Percentiles rank a stretch among this genome's conserved stretches.
phyloP scores from a whole-genome alignment of 1,140 invertebrate species.

The Drosophila kurseongensis region DNA sequence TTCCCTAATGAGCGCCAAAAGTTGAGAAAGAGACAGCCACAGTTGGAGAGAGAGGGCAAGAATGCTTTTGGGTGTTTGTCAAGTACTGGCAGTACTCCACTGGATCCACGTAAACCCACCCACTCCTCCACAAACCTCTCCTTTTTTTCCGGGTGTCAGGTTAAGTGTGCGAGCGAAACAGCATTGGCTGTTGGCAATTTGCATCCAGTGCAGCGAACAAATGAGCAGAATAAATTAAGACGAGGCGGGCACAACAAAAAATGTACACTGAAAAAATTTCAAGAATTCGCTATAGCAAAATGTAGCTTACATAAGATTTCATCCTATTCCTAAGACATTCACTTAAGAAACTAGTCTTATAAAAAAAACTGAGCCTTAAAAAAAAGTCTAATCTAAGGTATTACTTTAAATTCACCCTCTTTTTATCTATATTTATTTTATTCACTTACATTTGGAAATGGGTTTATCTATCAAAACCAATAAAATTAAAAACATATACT shows the following conservation, averaged over 20 bases:
- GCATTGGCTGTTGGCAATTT: conserved; percentile 46
- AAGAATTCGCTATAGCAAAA: neutral
- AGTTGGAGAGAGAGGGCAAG: conserved; percentile 4
- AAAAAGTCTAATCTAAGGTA: too few species aligned
- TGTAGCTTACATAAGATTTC: too few species aligned
- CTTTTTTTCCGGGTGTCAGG: conserved; percentile 22
- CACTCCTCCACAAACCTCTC: neutral
- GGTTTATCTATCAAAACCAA: too few species aligned
- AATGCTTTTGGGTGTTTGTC: conserved; percentile 78
- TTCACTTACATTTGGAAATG: too few species aligned
- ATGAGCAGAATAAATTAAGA: conserved; percentile 72
- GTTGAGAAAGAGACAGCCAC: neutral
- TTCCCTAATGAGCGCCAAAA: conserved; percentile 60
- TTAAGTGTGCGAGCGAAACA: conserved; percentile 25
- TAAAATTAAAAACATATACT: too few species aligned
- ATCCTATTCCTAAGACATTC: too few species aligned
- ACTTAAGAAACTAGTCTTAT: too few species aligned
- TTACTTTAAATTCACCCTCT: too few species aligned
- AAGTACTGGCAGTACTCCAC: conserved; percentile 37
- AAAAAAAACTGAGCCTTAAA: too few species aligned
- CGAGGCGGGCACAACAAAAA: conserved; percentile 19
- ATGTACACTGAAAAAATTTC: neutral
- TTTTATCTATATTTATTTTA: too few species aligned
- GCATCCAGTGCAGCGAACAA: conserved; percentile 65
- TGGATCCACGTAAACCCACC: conserved; percentile 11